Conservation (phyloP, 2,888 invertebrate species). For the Bhutanitis thaidina region DNA sequence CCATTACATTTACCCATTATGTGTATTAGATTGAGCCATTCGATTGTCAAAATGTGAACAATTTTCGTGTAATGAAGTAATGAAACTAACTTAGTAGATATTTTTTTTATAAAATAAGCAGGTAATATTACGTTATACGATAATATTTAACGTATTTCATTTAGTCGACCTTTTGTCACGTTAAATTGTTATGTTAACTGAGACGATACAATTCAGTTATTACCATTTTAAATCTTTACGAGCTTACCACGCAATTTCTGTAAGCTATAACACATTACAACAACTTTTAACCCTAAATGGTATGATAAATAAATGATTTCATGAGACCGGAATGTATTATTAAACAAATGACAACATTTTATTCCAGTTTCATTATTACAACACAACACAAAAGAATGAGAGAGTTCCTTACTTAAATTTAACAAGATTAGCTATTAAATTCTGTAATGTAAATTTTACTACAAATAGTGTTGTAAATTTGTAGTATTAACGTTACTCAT, state of each 20-base stretch:
- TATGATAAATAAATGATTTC: too few relatives aligned
- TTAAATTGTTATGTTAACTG: constrained; percentile 9
- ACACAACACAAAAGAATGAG: too few relatives aligned
- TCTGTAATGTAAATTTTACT: too few relatives aligned
- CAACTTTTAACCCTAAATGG: too few relatives aligned
- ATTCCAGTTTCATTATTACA: too few relatives aligned
- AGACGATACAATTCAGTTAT: background rate
- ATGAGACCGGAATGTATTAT: too few relatives aligned
- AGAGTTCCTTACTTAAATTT: too few relatives aligned
- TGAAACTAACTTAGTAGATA: constrained; percentile 5
- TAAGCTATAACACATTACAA: background rate
- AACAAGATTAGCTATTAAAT: too few relatives aligned
- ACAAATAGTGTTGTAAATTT: too few relatives aligned
- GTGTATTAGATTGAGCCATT: background rate
- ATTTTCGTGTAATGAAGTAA: background rate
- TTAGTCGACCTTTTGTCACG: constrained; percentile 5
- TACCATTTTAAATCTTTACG: constrained; percentile 5
- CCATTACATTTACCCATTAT: too few relatives aligned
- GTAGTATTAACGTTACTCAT: too few relatives aligned
- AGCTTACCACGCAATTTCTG: background rate
- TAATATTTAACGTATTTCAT: constrained; percentile 12
- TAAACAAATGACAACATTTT: background rate
- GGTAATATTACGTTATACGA: background rate
- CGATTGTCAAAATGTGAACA: constrained; percentile 3
- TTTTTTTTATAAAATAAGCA: background rate